phyloP scores from a whole-genome alignment of 1,140 invertebrate species.

The Micrasema longulum region DNA sequence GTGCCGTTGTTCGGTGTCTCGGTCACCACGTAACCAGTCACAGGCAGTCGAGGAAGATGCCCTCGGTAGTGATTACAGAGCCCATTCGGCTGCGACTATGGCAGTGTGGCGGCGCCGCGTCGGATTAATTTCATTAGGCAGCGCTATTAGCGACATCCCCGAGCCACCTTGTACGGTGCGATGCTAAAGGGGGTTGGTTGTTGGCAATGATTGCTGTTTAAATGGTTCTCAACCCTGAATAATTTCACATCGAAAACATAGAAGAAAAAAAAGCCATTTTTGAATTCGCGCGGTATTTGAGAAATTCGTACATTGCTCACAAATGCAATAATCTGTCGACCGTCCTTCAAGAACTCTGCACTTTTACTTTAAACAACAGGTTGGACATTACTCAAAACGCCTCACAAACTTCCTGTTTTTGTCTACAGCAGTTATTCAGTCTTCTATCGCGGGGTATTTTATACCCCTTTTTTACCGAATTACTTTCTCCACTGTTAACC shows the following conservation, averaged over 20 bases:
- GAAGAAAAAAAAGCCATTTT: no score
- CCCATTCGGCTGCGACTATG: constrained; percentile 45
- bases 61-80: constrained; percentile 21
- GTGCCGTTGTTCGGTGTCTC: no score
- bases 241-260: no score
- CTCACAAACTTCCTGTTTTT: constrained; percentile 43
- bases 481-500: constrained; percentile 52
- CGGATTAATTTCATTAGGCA: constrained; percentile 53
- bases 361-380: constrained; percentile 47
- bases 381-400: constrained; percentile 51
- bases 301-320: no score
- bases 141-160: constrained; percentile 48
- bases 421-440: constrained; percentile 51
- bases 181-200: neutral
- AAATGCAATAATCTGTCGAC: no score
- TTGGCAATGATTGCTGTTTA: constrained; percentile 17
- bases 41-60: neutral
- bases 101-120: constrained; percentile 35
- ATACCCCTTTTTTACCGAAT: constrained; percentile 53
- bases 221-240: neutral
- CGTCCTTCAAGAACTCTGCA: no score
- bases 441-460: constrained; percentile 49
- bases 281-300: no score
- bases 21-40: no score
- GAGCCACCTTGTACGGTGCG: neutral